These are phyloP conservation scores for Ptychobarbus kaznakovi DNA, from an alignment of 2,797 vertebrate species.

Conservation along the genomic window DNA sequence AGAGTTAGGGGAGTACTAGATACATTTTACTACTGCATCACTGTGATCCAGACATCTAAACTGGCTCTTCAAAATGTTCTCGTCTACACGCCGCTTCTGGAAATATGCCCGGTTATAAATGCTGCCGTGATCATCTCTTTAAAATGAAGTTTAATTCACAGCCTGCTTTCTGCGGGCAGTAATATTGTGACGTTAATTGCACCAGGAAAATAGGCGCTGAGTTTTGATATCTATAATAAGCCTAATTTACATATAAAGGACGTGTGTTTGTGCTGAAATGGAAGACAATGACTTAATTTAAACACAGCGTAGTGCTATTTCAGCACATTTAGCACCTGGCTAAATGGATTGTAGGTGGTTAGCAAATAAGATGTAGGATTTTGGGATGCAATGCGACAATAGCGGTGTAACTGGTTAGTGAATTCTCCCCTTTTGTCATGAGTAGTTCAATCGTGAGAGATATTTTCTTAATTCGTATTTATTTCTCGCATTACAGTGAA, in stretches of 20 bases:
- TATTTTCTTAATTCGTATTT: no score
- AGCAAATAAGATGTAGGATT: background rate
- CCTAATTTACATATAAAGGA: constrained; percentile 23
- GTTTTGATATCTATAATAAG: constrained; percentile 29
- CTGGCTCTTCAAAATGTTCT: background rate
- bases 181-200: constrained; percentile 7
- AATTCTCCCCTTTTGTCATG: background rate
- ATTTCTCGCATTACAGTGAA: background rate
- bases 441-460: background rate
- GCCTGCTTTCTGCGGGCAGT: background rate
- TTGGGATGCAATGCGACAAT: background rate
- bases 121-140: background rate
- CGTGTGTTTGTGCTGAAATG: background rate
- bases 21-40: background rate
- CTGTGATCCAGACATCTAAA: background rate
- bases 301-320: background rate
- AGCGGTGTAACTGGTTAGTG: background rate
- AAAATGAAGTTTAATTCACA: constrained; percentile 5
- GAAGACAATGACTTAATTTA: constrained; percentile 10
- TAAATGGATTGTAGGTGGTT: background rate
- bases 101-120: background rate
- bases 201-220: background rate
- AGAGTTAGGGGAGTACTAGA: background rate
- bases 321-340: background rate
- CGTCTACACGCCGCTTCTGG: background rate